phyloP scores from a whole-genome alignment of 1,140 invertebrate genomes.

The Lasioglossum baleicum region DNA sequence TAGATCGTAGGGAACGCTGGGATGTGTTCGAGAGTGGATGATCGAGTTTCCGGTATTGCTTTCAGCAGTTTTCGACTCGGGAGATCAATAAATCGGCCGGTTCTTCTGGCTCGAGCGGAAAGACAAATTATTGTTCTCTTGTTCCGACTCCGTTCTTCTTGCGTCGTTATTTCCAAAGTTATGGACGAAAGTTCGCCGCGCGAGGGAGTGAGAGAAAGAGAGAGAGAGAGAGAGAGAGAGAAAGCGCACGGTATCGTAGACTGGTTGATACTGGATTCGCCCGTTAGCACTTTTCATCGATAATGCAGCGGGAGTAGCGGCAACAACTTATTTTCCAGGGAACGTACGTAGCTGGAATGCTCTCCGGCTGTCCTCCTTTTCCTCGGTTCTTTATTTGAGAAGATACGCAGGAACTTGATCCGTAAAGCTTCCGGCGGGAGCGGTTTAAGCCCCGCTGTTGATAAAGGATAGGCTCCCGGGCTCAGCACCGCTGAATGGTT shows the following conservation, averaged over 20 bases:
- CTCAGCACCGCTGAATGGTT: neutral
- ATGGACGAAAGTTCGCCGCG: constrained; percentile 7
- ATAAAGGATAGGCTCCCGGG: constrained; percentile 3
- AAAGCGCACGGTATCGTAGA: neutral
- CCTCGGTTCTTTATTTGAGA: neutral
- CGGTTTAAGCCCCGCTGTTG: neutral
- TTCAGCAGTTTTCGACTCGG: neutral
- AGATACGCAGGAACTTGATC: neutral
- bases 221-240: no score
- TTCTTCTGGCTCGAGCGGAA: neutral
- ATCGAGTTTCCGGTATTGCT: neutral
- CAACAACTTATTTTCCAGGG: constrained; percentile 15
- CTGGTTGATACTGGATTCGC: neutral
- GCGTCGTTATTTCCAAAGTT: constrained; percentile 9
- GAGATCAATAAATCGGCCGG: neutral
- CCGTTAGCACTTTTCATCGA: constrained; percentile 23
- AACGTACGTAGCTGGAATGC: neutral
- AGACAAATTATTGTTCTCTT: neutral
- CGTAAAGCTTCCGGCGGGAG: no score
- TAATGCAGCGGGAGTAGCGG: constrained; percentile 17
- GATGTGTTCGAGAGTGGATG: neutral
- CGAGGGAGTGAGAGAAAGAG: no score
- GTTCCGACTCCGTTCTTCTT: no score
- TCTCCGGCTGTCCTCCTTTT: neutral
- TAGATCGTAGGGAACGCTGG: no score